Percentiles rank a stretch among this genome's conserved stretches.
phyloP scores from a whole-genome alignment of 2,113 vertebrate genomes.

The Nycticryphes semicollaris region DNA sequence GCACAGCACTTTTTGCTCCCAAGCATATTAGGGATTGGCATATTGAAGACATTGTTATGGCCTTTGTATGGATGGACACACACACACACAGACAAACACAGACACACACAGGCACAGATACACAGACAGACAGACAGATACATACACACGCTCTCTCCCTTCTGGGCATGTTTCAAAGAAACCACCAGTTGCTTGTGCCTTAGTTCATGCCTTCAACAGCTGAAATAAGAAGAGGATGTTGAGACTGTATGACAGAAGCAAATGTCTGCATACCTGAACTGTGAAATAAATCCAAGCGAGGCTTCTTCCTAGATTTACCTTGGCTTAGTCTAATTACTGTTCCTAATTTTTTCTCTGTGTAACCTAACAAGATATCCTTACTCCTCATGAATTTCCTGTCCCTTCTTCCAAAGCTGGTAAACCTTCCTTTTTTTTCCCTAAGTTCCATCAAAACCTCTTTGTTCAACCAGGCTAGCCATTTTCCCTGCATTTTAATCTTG shows the following conservation, averaged over 20 bases:
- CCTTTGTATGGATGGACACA: neutral
- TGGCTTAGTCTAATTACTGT: neutral
- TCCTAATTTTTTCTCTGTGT: too few relatives aligned
- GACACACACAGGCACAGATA: neutral
- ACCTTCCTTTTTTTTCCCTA: too few relatives aligned
- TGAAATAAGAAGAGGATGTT: neutral
- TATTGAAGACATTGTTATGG: neutral
- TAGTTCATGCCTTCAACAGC: neutral
- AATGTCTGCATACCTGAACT: neutral
- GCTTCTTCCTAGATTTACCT: neutral
- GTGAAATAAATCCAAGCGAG: neutral
- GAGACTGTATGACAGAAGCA: neutral
- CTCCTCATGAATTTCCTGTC: too few relatives aligned
- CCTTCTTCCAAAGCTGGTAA: too few relatives aligned
- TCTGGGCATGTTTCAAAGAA: neutral
- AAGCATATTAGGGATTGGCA: too few relatives aligned
- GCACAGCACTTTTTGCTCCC: neutral
- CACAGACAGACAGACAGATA: neutral
- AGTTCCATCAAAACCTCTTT: too few relatives aligned
- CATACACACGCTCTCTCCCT: accelerated
- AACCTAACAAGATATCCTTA: too few relatives aligned
- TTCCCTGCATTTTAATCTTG: too few relatives aligned
- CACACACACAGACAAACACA: neutral
- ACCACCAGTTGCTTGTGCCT: neutral
- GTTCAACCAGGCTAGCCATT: too few relatives aligned